Conservation (phyloP, 2,888 invertebrate species). For the Melolontha melolontha region DNA sequence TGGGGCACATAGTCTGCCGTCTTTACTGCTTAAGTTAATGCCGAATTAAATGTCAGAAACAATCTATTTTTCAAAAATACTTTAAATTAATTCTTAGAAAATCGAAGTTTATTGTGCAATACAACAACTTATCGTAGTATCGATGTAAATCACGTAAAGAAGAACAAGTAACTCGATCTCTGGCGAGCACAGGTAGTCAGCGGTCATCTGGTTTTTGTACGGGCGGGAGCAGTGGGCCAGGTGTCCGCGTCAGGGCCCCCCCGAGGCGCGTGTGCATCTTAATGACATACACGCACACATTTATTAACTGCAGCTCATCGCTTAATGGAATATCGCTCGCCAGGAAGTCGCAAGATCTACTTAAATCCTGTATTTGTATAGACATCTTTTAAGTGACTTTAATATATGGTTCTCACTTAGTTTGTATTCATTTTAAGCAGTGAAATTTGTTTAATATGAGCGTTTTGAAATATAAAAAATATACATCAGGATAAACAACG, state of each 20-base stretch:
- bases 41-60: no score
- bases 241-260: conserved; percentile 50
- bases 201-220: conserved; percentile 47
- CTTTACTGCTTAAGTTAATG: no score
- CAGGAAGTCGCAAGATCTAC: conserved; percentile 50
- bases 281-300: conserved; percentile 49
- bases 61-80: no score
- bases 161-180: conserved; percentile 31
- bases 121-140: conserved; percentile 34
- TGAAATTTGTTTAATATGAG: no score
- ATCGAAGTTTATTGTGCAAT: no score
- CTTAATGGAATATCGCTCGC: conserved; percentile 48
- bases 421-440: no score
- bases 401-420: no score
- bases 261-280: conserved; percentile 51
- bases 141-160: conserved; percentile 34
- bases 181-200: conserved; percentile 42
- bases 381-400: not conserved
- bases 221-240: conserved; percentile 48
- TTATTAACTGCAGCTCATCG: conserved; percentile 37
- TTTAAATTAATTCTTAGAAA: no score
- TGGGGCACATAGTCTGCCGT: no score
- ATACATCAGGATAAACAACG: no score
- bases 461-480: no score
- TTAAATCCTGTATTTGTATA: conserved; percentile 38